Conservation (phyloP, 2,797 vertebrate genomes). For the Ispidina lecontei region DNA sequence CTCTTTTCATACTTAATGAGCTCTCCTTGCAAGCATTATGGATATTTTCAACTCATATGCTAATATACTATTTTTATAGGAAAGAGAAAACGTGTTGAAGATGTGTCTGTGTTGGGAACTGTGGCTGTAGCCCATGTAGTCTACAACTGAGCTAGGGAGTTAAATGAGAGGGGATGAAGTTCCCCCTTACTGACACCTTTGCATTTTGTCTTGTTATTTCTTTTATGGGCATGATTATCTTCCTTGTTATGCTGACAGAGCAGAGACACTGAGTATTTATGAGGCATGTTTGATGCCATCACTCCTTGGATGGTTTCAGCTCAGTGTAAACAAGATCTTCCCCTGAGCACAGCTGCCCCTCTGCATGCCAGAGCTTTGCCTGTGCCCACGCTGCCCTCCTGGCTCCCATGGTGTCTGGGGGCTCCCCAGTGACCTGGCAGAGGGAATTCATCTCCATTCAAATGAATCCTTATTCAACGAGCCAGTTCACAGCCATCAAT, state of each 20-base stretch:
- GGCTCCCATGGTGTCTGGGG: rapidly evolving
- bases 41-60: too few relatives aligned
- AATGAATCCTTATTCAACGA: neutral
- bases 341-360: slow-evolving; percentile 25
- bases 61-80: neutral
- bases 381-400: rapidly evolving
- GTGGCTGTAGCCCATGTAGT: neutral
- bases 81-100: neutral
- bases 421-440: neutral
- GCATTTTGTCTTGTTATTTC: neutral
- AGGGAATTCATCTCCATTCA: neutral
- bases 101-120: neutral
- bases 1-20: neutral
- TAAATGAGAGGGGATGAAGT: neutral
- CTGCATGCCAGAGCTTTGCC: rapidly evolving
- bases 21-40: neutral
- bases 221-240: neutral
- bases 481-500: rapidly evolving
- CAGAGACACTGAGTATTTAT: slow-evolving; percentile 9
- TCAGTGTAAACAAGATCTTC: slow-evolving; percentile 24
- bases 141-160: neutral
- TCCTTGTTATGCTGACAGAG: neutral
- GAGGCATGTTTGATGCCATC: neutral
- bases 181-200: neutral
- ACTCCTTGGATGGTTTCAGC: slow-evolving; percentile 17